Percentiles rank a stretch among this genome's conserved stretches.
These are phyloP conservation scores for Zosterops hypoxanthus DNA, from an alignment of 2,113 vertebrate genomes.

Conservation along the genomic window DNA sequence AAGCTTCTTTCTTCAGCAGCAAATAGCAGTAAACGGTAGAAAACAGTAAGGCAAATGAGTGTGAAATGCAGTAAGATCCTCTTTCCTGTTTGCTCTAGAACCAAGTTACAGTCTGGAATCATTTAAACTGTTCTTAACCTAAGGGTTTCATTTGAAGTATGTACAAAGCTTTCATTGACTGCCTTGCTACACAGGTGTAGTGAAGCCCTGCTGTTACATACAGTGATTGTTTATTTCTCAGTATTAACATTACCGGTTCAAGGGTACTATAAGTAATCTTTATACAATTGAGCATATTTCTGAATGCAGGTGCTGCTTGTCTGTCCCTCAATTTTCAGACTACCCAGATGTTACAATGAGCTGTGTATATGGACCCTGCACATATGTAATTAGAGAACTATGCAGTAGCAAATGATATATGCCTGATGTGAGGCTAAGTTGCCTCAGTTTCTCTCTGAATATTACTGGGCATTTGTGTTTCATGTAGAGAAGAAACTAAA, in stretches of 20 bases:
- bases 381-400: background rate
- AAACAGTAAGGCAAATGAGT: background rate
- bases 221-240: background rate
- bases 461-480: background rate
- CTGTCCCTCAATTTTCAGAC: background rate
- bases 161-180: background rate
- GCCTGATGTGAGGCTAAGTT: background rate
- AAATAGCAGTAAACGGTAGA: background rate
- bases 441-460: background rate
- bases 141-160: background rate
- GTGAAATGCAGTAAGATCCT: background rate
- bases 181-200: background rate
- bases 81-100: background rate
- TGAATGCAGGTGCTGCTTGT: rapidly evolving
- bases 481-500: background rate
- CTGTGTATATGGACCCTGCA: background rate
- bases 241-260: background rate
- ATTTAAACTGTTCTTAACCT: background rate
- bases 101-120: background rate
- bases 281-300: background rate
- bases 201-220: background rate
- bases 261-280: background rate
- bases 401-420: background rate
- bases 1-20: background rate
- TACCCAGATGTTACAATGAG: background rate